Base-by-base conservation (phyloP, 1,140 invertebrate species). In the Cephus cinctus region DNA sequence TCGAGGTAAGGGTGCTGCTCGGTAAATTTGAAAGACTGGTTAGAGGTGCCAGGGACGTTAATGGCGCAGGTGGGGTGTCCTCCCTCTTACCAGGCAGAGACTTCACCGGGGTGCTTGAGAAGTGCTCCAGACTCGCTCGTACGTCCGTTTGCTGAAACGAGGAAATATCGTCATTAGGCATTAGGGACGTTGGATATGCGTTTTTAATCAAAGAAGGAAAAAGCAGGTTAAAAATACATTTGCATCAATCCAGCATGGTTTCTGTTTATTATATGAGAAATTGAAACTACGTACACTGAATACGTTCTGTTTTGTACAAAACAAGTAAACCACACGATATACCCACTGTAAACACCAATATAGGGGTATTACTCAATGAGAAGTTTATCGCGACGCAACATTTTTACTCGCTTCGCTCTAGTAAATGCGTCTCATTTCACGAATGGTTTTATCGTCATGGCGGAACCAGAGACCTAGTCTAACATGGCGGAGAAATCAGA, bases 21-120 rank as follows among this genome's bases (percentile, higher is more conserved):
- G 72, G 71, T 52, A 77, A 67, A 63, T 66, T 77, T 43, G 75
- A 69, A 61, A 76, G 67, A 67, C 71, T 76, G 59, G 71, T 77
- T 42, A 77, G 54, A 19, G 75, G 75, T 54, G 72, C 62, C 49
- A 76, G 64, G 32, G 75, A 73, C 55, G 73, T 70, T 62, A 74
- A 54, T 45, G 69, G 66, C 60, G 74, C 63, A 23, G 74, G 73
- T 42, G 75, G 73, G 34, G 75, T 76, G 46, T 75, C 74, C 58
- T 76, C 75, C 46, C 75, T 67, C 39, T 77, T 77, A 8, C 57
- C 65, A 46, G 73, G 66, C 55, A 76, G 60, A 43, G 74, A 61
- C 48, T 76, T 76, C 19, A 76, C 63, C 60, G 74, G 70, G 18
- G 71, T 76, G 51, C 69, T 72, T 38, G 71, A 68, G 57, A 75